A percentile compares a stretch with the other conserved stretches of the same genome.
phyloP scores from a whole-genome alignment of 2,113 vertebrate species.

The Engraulis encrasicolus region DNA sequence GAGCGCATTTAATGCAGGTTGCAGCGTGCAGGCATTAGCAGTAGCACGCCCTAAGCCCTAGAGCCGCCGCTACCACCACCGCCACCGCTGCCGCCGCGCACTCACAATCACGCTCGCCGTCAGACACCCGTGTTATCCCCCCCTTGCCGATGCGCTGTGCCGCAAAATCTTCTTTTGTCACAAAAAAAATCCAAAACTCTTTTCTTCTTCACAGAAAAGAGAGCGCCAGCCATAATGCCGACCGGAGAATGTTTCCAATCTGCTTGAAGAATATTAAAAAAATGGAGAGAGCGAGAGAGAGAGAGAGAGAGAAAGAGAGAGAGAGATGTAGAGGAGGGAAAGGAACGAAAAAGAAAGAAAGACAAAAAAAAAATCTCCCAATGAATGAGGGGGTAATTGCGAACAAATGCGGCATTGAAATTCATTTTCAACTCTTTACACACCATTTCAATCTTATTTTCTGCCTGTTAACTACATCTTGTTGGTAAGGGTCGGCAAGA shows the following conservation, averaged over 20 bases:
- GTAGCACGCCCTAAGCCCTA: constrained; percentile 78
- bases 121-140: constrained; percentile 80
- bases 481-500: constrained; percentile 96
- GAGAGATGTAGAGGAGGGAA: background rate
- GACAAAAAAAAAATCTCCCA: constrained; percentile 78
- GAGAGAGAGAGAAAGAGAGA: constrained; percentile 74
- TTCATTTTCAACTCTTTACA: constrained; percentile 99
- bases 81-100: no score
- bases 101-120: constrained; percentile 81
- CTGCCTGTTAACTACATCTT: constrained; percentile 99
- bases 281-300: constrained; percentile 78
- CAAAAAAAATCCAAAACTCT: constrained; percentile 93
- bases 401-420: constrained; percentile 99
- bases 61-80: constrained; percentile 75
- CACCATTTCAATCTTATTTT: constrained; percentile 99
- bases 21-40: constrained; percentile 66
- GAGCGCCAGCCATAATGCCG: constrained; percentile 88
- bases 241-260: constrained; percentile 93
- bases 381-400: constrained; percentile 99
- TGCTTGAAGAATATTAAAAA: constrained; percentile 98
- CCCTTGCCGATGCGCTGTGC: constrained; percentile 69
- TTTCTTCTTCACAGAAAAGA: constrained; percentile 79
- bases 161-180: constrained; percentile 83
- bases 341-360: constrained; percentile 26
- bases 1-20: constrained; percentile 76